Evolutionary conservation across 1,140 invertebrate species (phyloP).

Genomic region (Dendrolimus punctatus): DNA sequence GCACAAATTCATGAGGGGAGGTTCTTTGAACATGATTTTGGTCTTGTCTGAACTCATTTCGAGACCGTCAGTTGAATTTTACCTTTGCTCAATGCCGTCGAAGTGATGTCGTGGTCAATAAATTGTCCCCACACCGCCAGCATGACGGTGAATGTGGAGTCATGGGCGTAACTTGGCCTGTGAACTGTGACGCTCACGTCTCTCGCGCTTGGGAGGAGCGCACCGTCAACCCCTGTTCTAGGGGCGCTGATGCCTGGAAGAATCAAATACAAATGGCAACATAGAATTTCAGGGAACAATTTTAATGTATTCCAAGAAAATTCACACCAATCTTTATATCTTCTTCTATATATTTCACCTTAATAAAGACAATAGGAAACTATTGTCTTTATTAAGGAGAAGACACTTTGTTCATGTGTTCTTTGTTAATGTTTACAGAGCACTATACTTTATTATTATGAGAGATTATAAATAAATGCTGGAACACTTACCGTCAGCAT

Average conservation of each 20-base stretch:
- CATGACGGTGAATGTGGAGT: conserved; percentile 85
- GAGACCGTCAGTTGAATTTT: conserved; percentile 8
- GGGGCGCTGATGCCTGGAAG: conserved; percentile 78
- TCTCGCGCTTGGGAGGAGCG: conserved; percentile 79
- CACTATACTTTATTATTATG: no score
- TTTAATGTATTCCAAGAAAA: no score
- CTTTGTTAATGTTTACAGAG: no score
- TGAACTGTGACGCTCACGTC: conserved; percentile 82
- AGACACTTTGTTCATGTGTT: no score
- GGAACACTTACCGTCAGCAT: conserved; percentile 79
- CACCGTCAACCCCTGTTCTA: conserved; percentile 71
- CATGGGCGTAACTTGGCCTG: conserved; percentile 78
- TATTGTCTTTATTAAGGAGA: no score
- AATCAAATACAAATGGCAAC: not conserved
- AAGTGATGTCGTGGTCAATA: conserved; percentile 94
- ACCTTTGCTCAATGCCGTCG: conserved; percentile 83
- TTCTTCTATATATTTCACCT: no score
- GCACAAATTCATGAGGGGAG: no score
- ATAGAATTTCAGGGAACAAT: no score
- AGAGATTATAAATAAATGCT: not conserved
- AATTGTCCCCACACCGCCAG: conserved; percentile 95
- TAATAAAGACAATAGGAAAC: no score
- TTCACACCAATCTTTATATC: no score
- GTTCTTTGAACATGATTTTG: no score
- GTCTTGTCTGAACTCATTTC: not conserved